These are phyloP conservation scores for Ceyx erithaca DNA, from an alignment of 2,797 vertebrate genomes.

Conservation along the genomic window DNA sequence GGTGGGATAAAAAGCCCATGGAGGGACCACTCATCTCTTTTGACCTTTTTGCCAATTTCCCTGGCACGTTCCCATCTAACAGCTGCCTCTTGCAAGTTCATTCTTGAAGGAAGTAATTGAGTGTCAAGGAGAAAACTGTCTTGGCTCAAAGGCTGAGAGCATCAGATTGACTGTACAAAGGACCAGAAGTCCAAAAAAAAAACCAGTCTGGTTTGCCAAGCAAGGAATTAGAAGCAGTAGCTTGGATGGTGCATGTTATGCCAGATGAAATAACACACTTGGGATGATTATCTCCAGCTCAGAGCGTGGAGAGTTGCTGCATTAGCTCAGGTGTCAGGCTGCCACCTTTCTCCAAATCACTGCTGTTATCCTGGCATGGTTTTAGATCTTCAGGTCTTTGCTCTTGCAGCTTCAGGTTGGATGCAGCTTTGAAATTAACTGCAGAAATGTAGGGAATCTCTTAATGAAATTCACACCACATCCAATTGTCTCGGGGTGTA, in stretches of 20 bases:
- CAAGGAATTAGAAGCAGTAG: background rate
- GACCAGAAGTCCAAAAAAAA: background rate
- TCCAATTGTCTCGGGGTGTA: background rate
- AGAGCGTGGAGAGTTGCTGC: background rate
- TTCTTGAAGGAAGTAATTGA: slow-evolving; percentile 26
- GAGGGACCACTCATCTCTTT: background rate
- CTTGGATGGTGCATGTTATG: background rate
- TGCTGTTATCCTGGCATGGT: rapidly evolving
- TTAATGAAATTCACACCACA: background rate
- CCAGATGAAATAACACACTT: background rate
- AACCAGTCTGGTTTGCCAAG: background rate
- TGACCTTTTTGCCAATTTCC: background rate
- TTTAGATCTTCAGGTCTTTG: background rate
- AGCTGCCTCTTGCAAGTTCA: slow-evolving; percentile 8
- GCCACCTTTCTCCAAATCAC: background rate
- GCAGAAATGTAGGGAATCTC: background rate
- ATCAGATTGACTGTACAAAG: background rate
- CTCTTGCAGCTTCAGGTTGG: background rate
- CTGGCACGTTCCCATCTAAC: slow-evolving; percentile 1
- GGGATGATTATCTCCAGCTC: background rate
- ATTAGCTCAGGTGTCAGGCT: background rate
- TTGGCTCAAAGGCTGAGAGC: background rate
- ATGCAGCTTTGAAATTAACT: background rate
- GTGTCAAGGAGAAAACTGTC: background rate
- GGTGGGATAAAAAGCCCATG: background rate